Evolutionary conservation across 2,113 vertebrate genomes (phyloP), one percentile per base, ranked within the genome.

Genomic region (Heloderma charlesbogerti): DNA sequence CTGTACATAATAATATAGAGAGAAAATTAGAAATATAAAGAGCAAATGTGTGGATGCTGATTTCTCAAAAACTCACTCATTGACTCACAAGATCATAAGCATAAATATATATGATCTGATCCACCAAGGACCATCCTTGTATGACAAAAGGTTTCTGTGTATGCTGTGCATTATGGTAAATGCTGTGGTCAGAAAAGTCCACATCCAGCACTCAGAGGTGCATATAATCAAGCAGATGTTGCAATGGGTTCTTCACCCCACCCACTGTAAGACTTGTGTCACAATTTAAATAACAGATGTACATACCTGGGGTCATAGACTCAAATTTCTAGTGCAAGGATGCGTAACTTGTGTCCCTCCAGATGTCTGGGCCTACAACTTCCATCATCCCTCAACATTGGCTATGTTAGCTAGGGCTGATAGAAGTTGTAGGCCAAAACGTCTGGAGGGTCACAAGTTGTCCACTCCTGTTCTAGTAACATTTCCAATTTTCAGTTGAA

Each of bases 1-100:
- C 81, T 87, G 93, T 79, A 40, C 90, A 95, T 93, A 95, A 94
- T 93, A 95, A 92, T 91, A 94, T 88, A 85, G 40, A 88, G 83
- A 93, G 93, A 89, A 95, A 94, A 95, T 95, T 92, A 94, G 91
- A 0, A 27, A 96, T 94, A 94, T 88, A 94, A 94, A 95, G 91
- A 95, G 93, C 94, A 96, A 95, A 95, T 97, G 93, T 93, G 87
- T 95, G 86, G 89, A 87, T 91, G 84, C 91, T 95, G n/a, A 90
- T 86, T 86, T 79, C 10, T 18, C 72, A 66, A 85, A 77, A 66
- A 51, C 9, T 78, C 34, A 78, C 8, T 78, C 72, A 90, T 85
- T 85, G 78, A 78, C 57, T 83, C 67, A 74, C 18, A 34, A 85
- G 34, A 67, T 60, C 25, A 75, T 67, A 66, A 85, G 74, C 43